phyloP scores from a whole-genome alignment of 2,888 invertebrate genomes.

The Rhaphigaster nebulosa region DNA sequence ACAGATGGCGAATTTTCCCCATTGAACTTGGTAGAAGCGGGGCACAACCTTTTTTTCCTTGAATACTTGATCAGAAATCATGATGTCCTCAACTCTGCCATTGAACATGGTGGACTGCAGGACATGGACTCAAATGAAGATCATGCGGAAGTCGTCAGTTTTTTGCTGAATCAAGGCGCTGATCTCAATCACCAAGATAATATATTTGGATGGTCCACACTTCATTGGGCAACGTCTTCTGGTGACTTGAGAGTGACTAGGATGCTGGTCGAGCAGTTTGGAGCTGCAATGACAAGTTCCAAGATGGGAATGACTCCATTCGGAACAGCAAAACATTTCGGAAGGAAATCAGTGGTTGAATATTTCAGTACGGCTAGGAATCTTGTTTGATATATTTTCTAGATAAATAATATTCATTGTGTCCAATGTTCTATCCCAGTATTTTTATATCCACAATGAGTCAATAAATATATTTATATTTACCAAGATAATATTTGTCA shows the following conservation, averaged over 20 bases:
- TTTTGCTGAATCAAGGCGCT: constrained; percentile 9
- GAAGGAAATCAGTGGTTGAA: not conserved
- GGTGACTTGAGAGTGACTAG: constrained; percentile 45
- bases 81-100: not conserved
- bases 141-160: constrained; percentile 5
- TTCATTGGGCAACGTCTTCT: constrained; percentile 53
- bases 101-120: not conserved
- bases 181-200: constrained; percentile 43
- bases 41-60: not conserved
- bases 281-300: not conserved
- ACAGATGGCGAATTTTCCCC: constrained; percentile 31
- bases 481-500: not conserved
- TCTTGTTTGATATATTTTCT: not conserved
- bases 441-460: not conserved
- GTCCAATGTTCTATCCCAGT: not conserved
- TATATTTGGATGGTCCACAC: constrained; percentile 28
- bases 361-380: not conserved
- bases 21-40: constrained; percentile 44
- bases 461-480: not conserved
- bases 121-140: not conserved
- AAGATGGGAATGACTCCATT: constrained; percentile 22
- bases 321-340: constrained; percentile 1
- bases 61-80: not conserved
- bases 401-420: not conserved
- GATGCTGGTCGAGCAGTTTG: constrained; percentile 12